Conservation (phyloP, 2,113 vertebrate species). For the Phylloscopus trochiloides region DNA sequence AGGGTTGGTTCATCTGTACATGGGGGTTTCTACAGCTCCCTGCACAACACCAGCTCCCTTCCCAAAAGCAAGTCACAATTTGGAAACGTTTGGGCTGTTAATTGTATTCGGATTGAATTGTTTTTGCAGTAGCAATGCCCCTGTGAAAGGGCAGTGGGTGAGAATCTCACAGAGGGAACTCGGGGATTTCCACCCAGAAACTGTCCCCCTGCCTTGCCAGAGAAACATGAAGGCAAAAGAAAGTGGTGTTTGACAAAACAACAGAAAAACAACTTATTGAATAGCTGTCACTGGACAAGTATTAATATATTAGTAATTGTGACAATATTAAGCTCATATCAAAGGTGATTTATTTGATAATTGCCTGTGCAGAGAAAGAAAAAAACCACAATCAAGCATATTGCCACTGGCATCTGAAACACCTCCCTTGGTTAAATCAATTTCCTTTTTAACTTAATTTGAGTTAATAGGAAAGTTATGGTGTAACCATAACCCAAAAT, state of each 20-base stretch:
- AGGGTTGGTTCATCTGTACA: not conserved
- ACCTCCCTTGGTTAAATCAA: not conserved
- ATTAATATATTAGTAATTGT: not conserved
- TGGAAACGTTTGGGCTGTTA: not conserved
- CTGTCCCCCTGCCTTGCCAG: not conserved
- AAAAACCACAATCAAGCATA: not conserved
- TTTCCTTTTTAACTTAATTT: constrained; percentile 24
- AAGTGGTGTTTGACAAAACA: not conserved
- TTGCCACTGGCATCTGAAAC: not conserved
- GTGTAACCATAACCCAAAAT: not conserved
- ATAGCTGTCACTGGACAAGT: not conserved
- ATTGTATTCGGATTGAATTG: not conserved
- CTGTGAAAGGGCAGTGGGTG: not conserved
- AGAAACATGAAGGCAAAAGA: not conserved
- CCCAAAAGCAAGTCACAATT: not conserved
- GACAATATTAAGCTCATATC: constrained; percentile 13
- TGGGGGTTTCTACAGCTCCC: not conserved
- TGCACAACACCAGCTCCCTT: not conserved
- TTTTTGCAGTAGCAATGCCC: not conserved
- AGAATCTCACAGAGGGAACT: not conserved
- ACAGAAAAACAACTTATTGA: not conserved
- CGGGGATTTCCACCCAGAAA: not conserved
- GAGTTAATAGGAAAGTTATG: constrained; percentile 4
- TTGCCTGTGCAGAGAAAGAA: not conserved
- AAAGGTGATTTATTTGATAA: constrained; percentile 32